Evolutionary conservation across 37 sponge, comb jelly and placozoan genomes (phyloP).

Genomic region (Halisarca cf. caerulea): DNA sequence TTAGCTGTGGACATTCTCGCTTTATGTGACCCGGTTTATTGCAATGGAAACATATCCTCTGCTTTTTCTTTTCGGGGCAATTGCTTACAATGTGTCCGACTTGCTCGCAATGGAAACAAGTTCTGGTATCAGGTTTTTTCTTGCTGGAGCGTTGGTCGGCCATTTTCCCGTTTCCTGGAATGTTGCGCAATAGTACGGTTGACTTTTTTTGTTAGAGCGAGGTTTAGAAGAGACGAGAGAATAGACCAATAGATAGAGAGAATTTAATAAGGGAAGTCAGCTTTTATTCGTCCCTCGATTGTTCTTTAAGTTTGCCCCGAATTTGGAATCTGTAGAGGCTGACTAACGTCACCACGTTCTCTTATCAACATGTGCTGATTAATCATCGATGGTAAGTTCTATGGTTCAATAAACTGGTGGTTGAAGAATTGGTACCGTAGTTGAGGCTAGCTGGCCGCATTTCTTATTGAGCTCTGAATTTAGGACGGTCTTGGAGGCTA

Average conservation of each 20-base stretch:
- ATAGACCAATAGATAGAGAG: too few relatives aligned
- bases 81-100: constrained; percentile 59
- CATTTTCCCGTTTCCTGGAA: too few relatives aligned
- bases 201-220: too few relatives aligned
- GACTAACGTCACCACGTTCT: too few relatives aligned
- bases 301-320: background rate
- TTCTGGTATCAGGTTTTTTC: background rate
- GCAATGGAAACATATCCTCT: constrained; percentile 50
- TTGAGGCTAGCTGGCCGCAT: too few relatives aligned
- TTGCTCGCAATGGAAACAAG: constrained; percentile 58
- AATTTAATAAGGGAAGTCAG: background rate
- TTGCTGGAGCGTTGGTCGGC: too few relatives aligned
- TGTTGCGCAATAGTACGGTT: too few relatives aligned
- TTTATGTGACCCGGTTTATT: constrained; percentile 55
- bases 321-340: background rate
- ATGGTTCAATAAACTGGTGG: background rate
- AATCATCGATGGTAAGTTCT: constrained; percentile 46
- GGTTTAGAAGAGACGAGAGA: too few relatives aligned
- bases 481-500: too few relatives aligned
- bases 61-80: constrained; percentile 28
- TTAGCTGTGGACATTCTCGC: constrained; percentile 45
- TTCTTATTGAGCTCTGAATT: too few relatives aligned
- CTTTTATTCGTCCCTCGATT: background rate
- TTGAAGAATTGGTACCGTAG: too few relatives aligned
- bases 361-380: constrained; percentile 66